Evolutionary conservation across 2,888 invertebrate genomes (phyloP).

Genomic region (Thymelicus acteon): DNA sequence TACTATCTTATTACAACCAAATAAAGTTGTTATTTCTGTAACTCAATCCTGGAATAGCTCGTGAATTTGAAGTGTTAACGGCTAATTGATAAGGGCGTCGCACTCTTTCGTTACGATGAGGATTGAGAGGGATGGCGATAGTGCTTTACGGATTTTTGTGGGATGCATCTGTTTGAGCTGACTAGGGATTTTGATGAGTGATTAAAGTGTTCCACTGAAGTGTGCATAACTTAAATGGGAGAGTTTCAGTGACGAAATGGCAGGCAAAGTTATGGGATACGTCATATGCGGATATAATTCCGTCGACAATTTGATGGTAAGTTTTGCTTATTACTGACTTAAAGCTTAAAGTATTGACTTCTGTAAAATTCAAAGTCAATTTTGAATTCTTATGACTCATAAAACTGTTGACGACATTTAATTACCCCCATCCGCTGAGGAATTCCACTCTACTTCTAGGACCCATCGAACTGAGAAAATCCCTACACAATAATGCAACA

Average conservation of each 20-base stretch:
- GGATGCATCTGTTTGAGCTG: conserved; percentile 1
- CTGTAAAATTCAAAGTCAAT: too few relatives aligned
- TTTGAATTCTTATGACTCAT: too few relatives aligned
- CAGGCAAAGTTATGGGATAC: conserved; percentile 83
- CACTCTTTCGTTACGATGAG: conserved; percentile 27
- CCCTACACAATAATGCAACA: too few relatives aligned
- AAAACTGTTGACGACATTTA: too few relatives aligned
- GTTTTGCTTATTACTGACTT: conserved; percentile 43
- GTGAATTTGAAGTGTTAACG: conserved; percentile 37
- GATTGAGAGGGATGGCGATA: conserved; percentile 13
- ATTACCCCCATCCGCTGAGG: too few relatives aligned
- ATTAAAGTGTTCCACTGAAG: conserved; percentile 16
- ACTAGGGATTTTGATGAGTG: conserved; percentile 25
- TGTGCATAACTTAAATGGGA: conserved; percentile 13
- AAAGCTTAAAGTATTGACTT: too few relatives aligned
- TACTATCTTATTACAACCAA: conserved; percentile 37
- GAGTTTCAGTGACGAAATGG: conserved; percentile 57
- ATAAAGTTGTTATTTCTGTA: conserved; percentile 19
- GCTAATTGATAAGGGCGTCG: conserved; percentile 38
- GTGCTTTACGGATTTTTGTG: conserved; percentile 16
- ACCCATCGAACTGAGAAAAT: too few relatives aligned
- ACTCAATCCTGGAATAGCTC: conserved; percentile 4
- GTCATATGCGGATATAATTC: conserved; percentile 86
- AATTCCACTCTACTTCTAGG: too few relatives aligned
- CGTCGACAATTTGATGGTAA: conserved; percentile 85